Base-by-base conservation (phyloP, 1,140 invertebrate genomes). In the Drosophila repleta region DNA sequence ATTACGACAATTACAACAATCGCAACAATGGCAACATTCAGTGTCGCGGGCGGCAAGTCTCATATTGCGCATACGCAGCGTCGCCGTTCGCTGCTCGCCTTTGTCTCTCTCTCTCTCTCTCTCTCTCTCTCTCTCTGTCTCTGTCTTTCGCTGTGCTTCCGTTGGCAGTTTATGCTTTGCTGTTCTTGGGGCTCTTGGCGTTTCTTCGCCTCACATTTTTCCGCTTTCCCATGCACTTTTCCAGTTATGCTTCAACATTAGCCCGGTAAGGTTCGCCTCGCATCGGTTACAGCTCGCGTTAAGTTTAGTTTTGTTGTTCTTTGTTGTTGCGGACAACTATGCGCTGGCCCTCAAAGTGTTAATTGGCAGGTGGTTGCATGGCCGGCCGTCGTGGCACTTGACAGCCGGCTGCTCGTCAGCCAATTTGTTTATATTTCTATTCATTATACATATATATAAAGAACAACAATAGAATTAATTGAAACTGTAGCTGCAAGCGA, bases 1-100 rank as follows among this genome's bases (percentile, higher is more conserved):
- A 17, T 29, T 4, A 24, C 45, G 11, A 24, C 21, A 24, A 21
- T n/a, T 13, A 29, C n/a, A 51, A 26, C 43, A 20, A 20, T 45
- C 2, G 10, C 41, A 45, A 45, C 8, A 45, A 18, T 5, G 4
- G 10, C 43, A 45, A 18, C 17, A 45, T n/a, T n/a, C n/a, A n/a
- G n/a, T n/a, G n/a, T n/a, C n/a, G n/a, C n/a, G n/a, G n/a, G n/a
- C n/a, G n/a, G n/a, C n/a, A n/a, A n/a, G n/a, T 24, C 43, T 63
- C 43, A 3, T 18, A 8, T 70, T 57, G 60, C 67, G 57, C 66
- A 68, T 68, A 68, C 66, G 66, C 66, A 61, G 48, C 66, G 39
- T 68, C 46, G 57, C 17, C 32, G 5, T n/a, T 18, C 46, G 46
- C 45, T 20, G 11, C 1, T 46, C 45, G 53, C 5, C 8, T 0